A percentile compares a stretch with the other conserved stretches of the same genome.
These are phyloP conservation scores for Netelia inedita DNA, from an alignment of 2,888 invertebrate species.

Conservation along the genomic window DNA sequence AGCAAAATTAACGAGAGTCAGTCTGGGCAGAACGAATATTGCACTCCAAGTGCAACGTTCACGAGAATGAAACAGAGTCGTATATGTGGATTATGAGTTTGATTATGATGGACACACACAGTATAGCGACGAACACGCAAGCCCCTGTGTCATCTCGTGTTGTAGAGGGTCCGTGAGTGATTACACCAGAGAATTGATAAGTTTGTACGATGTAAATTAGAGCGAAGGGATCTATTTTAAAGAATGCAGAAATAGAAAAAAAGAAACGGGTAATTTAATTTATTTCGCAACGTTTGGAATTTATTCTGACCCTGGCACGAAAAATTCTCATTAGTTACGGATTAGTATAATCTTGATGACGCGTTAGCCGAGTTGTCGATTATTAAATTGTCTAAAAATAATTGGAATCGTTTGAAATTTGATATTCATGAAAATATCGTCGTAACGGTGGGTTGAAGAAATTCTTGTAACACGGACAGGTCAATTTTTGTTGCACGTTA, in stretches of 20 bases:
- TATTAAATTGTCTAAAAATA: not conserved
- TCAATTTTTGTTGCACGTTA: not conserved
- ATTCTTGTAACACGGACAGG: not conserved
- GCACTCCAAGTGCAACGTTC: conserved; percentile 3
- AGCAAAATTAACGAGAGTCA: not conserved
- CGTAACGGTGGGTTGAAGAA: not conserved
- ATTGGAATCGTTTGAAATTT: not conserved
- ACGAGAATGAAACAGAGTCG: not conserved
- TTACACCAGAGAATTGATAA: not conserved
- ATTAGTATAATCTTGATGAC: too few relatives aligned
- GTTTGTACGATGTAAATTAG: conserved; percentile 3
- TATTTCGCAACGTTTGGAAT: not conserved
- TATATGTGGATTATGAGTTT: conserved; percentile 14
- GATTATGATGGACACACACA: not conserved
- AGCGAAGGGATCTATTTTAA: not conserved
- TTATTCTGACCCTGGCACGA: too few relatives aligned
- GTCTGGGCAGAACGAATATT: not conserved
- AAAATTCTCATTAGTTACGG: too few relatives aligned
- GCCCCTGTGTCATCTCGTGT: not conserved
- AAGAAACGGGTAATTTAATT: not conserved
- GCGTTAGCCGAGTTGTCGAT: too few relatives aligned
- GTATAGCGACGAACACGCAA: conserved; percentile 1
- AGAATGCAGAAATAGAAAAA: not conserved
- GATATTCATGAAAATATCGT: not conserved
- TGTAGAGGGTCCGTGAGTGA: not conserved